These are phyloP conservation scores for Acleris sparsana DNA, from an alignment of 2,888 invertebrate species.

Conservation along the genomic window DNA sequence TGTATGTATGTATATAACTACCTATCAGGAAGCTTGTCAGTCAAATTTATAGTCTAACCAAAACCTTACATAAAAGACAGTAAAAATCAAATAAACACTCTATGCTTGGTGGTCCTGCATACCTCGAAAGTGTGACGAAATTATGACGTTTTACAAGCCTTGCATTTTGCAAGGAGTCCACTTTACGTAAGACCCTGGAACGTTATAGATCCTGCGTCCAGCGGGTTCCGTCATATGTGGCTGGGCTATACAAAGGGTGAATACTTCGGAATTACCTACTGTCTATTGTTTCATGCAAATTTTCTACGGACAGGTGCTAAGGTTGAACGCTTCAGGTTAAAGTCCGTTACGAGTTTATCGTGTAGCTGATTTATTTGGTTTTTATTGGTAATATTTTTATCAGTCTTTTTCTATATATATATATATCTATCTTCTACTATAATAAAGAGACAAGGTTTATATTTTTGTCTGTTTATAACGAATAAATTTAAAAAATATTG, in stretches of 20 bases:
- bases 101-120: conserved; percentile 30
- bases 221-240: conserved; percentile 1
- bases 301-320: conserved; percentile 32
- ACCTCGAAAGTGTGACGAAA: conserved; percentile 30
- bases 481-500: too few species aligned
- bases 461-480: too few species aligned
- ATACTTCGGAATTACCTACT: conserved; percentile 30
- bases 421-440: too few species aligned
- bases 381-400: too few species aligned
- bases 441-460: too few species aligned
- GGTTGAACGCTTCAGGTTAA: neutral
- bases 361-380: neutral
- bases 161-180: conserved; percentile 21
- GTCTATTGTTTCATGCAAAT: conserved; percentile 34
- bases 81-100: conserved; percentile 27
- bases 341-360: neutral
- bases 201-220: neutral
- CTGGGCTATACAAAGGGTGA: conserved; percentile 22
- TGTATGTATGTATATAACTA: too few species aligned
- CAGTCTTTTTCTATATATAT: too few species aligned
- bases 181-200: neutral
- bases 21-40: too few species aligned
- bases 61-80: neutral
- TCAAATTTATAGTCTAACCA: too few species aligned
- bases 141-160: conserved; percentile 19